These are phyloP conservation scores for Lepus townsendii DNA, from an alignment of 2,797 vertebrate species.

Conservation along the genomic window DNA sequence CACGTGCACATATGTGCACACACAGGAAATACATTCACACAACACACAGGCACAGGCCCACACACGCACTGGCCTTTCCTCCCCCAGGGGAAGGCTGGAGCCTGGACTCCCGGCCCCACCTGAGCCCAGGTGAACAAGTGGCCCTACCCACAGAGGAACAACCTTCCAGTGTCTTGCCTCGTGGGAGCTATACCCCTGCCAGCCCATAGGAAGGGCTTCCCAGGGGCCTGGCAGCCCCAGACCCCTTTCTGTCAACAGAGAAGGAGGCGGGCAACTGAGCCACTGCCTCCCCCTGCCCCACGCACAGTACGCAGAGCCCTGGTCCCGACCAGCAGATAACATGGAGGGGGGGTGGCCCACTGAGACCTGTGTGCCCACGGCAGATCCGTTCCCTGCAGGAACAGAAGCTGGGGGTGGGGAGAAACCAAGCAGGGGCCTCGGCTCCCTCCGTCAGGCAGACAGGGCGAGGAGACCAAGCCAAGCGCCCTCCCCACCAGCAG, in stretches of 20 bases:
- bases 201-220: background rate
- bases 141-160: background rate
- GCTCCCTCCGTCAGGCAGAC: constrained; percentile 58
- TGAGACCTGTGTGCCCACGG: constrained; percentile 16
- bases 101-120: background rate
- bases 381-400: background rate
- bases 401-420: constrained; percentile 58
- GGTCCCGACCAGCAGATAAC: background rate
- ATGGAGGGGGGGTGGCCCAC: background rate
- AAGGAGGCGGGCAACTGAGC: background rate
- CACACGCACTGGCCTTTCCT: background rate
- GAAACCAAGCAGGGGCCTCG: background rate
- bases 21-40: too few species aligned
- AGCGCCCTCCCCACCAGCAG: constrained; percentile 18
- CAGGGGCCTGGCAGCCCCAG: background rate
- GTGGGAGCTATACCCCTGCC: background rate
- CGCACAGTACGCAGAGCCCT: background rate
- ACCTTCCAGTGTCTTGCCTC: background rate
- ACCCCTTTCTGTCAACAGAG: background rate
- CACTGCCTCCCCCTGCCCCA: background rate
- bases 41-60: background rate
- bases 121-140: background rate
- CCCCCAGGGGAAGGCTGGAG: background rate
- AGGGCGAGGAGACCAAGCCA: background rate
- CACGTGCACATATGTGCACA: background rate